Evolutionary conservation across 2,888 invertebrate species (phyloP).

Genomic region (Ditylenchus weischeri): DNA sequence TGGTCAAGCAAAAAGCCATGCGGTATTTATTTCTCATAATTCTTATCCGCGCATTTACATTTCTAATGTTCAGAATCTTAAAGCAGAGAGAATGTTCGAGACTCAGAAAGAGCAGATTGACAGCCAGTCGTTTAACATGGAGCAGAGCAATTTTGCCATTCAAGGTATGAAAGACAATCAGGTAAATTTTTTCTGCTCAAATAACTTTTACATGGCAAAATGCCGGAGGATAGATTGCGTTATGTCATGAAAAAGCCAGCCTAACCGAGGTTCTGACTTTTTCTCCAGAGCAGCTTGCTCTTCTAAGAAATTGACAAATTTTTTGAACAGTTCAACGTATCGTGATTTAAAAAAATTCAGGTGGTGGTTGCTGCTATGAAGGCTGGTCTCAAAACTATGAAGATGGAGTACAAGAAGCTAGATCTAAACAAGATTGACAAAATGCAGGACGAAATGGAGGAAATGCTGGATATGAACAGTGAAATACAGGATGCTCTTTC

Average conservation of each 20-base stretch:
- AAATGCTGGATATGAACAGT: conserved; percentile 92
- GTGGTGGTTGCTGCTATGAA: conserved; percentile 92
- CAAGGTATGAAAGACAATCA: conserved; percentile 76
- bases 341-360: conserved; percentile 58
- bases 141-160: conserved; percentile 93
- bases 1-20: conserved; percentile 93
- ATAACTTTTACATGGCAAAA: conserved; percentile 5
- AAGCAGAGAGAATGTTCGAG: conserved; percentile 91
- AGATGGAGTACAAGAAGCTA: conserved; percentile 94
- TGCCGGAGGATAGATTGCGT: too few relatives aligned
- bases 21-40: conserved; percentile 49
- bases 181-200: conserved; percentile 24
- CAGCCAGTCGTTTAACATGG: conserved; percentile 95
- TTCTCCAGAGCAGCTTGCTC: too few relatives aligned
- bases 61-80: conserved; percentile 68
- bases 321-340: neutral
- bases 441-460: conserved; percentile 69
- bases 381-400: conserved; percentile 94
- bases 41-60: neutral
- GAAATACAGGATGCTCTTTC: conserved; percentile 94
- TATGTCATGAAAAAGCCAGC: too few relatives aligned
- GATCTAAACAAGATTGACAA: conserved; percentile 94
- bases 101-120: conserved; percentile 83
- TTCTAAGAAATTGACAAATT: neutral
- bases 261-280: too few relatives aligned